Base-by-base conservation (phyloP, 2,797 vertebrate genomes). In the Bucorvus abyssinicus region DNA sequence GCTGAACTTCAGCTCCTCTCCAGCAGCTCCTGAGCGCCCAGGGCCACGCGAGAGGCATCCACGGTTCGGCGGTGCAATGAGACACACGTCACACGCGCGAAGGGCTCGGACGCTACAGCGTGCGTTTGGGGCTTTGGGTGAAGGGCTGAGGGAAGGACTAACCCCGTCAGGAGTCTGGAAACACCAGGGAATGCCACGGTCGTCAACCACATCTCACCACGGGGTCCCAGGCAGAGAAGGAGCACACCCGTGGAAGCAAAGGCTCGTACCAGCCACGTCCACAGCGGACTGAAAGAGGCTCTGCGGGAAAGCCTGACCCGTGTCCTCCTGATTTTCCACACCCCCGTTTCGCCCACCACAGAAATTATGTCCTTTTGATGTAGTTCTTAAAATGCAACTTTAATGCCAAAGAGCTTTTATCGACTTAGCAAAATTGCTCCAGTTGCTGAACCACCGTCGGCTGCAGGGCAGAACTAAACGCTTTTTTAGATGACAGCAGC, bases 81-180 rank as follows among this genome's bases (percentile, higher is more conserved):
- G 50, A 64, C 9, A 74, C 6, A 0, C 17, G 14, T 12, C 7
- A 36, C 0, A 1, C 1, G 14, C 20, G 7, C 0, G 0, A 71
- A 67, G 80, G 60, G 17, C 26, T 10, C 2, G 1, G 69, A 16
- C 12, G 45, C 55, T 24, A 19, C 19, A 6, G 0, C 0, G 14
- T 24, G 47, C 17, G 1, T 30, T 49, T 22, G 3, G 78, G 57
- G 82, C 14, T 91, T 40, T 53, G 75, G 42, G 14, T 47, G 32
- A 76, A 94, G 27, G 16, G 40, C 19, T 12, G 18, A 2, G 1
- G 40, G 63, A 23, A 76, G 60, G 64, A 64, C 44, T 7, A 49
- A 55, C 6, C 15, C 49, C 14, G 24, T 0, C 8, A 14, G 16
- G n/a, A 40, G 40, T 55, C 16, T 14, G 50, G 29, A 21, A 63